These are phyloP conservation scores for Probosciger aterrimus DNA, from an alignment of 2,113 vertebrate genomes.

Conservation along the genomic window DNA sequence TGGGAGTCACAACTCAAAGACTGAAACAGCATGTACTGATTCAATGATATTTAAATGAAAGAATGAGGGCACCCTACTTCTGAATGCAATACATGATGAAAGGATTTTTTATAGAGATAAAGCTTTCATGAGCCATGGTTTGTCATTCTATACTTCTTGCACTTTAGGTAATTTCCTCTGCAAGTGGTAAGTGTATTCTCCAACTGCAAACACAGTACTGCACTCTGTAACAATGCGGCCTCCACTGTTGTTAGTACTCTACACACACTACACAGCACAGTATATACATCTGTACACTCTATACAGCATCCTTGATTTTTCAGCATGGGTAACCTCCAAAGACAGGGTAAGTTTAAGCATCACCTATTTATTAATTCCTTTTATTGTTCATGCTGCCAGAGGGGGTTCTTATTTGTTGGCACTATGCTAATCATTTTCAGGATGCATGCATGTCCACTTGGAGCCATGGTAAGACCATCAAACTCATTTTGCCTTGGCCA, in stretches of 20 bases:
- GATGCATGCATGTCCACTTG: not conserved
- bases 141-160: not conserved
- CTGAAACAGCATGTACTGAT: not conserved
- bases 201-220: not conserved
- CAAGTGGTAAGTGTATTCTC: not conserved
- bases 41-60: not conserved
- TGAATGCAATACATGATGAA: not conserved
- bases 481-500: not conserved
- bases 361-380: not conserved
- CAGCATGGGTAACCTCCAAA: not conserved
- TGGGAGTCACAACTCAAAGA: not conserved
- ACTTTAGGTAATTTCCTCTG: not conserved
- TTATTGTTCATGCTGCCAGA: not conserved
- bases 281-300: not conserved
- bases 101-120: not conserved
- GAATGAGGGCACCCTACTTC: not conserved
- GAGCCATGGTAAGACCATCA: not conserved
- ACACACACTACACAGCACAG: not conserved
- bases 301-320: not conserved
- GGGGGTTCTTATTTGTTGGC: not conserved
- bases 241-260: rapidly evolving
- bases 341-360: not conserved
- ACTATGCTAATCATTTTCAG: not conserved
- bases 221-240: not conserved
- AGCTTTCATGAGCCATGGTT: not conserved